These are phyloP conservation scores for Threskiornis aethiopicus DNA, from an alignment of 2,797 vertebrate genomes.

Conservation along the genomic window DNA sequence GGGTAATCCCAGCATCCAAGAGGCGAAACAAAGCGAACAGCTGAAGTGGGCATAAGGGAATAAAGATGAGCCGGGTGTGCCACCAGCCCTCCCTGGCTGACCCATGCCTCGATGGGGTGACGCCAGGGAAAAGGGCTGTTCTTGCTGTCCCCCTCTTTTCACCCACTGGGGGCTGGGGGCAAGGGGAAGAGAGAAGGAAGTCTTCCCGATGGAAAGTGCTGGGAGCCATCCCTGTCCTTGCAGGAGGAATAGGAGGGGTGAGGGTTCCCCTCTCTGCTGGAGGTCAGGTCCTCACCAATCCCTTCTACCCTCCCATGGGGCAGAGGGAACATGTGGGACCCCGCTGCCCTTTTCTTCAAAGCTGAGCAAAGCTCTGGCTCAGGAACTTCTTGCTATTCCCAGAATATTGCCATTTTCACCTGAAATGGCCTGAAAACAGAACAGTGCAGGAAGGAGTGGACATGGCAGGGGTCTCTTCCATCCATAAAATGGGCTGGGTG, in stretches of 20 bases:
- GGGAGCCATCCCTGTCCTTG: background rate
- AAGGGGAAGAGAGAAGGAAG: background rate
- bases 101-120: background rate
- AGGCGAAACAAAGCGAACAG: background rate
- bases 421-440: background rate
- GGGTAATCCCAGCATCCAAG: background rate
- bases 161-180: fast-evolving
- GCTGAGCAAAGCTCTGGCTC: background rate
- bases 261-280: background rate
- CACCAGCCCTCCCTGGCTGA: background rate
- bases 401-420: background rate
- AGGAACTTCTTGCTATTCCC: background rate
- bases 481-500: background rate
- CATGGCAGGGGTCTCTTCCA: fast-evolving
- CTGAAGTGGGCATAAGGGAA: background rate
- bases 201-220: background rate
- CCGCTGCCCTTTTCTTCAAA: background rate
- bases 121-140: background rate
- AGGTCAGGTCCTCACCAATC: background rate
- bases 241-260: background rate
- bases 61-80: background rate
- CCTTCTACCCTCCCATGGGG: background rate
- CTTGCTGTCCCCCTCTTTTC: background rate
- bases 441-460: background rate
- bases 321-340: fast-evolving